These are phyloP conservation scores for Atta cephalotes DNA, from an alignment of 1,140 invertebrate genomes.

Conservation along the genomic window DNA sequence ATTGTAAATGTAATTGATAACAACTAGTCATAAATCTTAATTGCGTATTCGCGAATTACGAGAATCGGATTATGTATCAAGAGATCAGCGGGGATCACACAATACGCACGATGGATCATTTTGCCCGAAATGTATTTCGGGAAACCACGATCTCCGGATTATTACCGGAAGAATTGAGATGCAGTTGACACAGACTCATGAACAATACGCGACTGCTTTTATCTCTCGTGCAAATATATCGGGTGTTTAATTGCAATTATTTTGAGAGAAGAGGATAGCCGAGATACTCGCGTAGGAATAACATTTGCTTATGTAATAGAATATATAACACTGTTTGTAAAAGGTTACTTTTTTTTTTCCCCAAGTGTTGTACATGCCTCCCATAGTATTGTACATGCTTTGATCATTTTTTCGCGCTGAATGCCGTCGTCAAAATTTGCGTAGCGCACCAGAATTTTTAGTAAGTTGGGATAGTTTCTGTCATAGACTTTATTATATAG, in stretches of 20 bases:
- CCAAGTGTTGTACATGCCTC: no score
- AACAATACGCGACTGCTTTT: background rate
- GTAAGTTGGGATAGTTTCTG: no score
- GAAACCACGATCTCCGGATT: constrained; percentile 6
- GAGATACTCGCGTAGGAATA: background rate
- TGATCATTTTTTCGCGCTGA: no score
- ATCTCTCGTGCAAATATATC: background rate
- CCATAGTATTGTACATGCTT: no score
- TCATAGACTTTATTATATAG: no score
- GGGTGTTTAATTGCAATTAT: background rate
- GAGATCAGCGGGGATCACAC: background rate
- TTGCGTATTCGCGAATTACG: background rate
- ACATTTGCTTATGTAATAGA: background rate
- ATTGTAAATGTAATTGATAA: background rate
- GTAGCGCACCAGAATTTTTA: no score
- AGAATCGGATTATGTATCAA: background rate
- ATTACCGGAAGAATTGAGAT: background rate
- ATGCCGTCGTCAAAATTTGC: no score
- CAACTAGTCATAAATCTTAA: background rate
- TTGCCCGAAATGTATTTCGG: background rate
- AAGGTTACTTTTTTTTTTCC: no score
- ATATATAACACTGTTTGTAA: no score
- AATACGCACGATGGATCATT: background rate
- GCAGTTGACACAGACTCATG: constrained; percentile 8
- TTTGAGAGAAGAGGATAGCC: background rate